Evolutionary conservation across 2,113 vertebrate genomes (phyloP).

Genomic region (Datnioides undecimradiatus): DNA sequence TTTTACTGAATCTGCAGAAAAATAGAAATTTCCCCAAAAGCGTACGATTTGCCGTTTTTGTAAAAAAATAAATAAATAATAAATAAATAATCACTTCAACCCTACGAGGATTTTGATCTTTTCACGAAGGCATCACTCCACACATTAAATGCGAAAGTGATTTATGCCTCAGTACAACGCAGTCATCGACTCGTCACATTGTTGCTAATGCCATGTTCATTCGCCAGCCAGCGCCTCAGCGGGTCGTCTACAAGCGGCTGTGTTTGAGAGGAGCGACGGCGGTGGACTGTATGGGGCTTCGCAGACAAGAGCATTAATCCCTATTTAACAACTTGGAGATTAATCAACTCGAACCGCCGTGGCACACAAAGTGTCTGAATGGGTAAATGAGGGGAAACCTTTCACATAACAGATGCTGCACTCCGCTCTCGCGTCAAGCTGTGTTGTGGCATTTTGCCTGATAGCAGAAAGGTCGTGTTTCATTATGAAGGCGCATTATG

Average conservation of each 20-base stretch:
- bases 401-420: constrained; percentile 15
- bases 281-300: constrained; percentile 1
- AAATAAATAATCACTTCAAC: background rate
- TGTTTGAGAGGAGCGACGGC: background rate
- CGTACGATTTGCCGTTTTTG: too few species aligned
- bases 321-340: constrained; percentile 41
- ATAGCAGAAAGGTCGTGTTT: constrained; percentile 32
- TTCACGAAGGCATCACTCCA: background rate
- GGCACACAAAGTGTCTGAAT: constrained; percentile 1
- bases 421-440: background rate
- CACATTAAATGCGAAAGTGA: background rate
- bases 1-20: too few species aligned
- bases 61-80: too few species aligned
- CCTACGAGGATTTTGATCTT: background rate
- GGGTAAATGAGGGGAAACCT: constrained; percentile 32
- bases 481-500: constrained; percentile 26
- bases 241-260: background rate
- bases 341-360: constrained; percentile 9
- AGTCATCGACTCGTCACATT: background rate
- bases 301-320: constrained; percentile 35
- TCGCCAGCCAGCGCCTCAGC: background rate
- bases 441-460: constrained; percentile 50
- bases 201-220: constrained; percentile 26
- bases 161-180: background rate
- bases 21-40: too few species aligned